Base-by-base conservation (phyloP, 2,888 invertebrate genomes). In the Hypolimnas misippus region DNA sequence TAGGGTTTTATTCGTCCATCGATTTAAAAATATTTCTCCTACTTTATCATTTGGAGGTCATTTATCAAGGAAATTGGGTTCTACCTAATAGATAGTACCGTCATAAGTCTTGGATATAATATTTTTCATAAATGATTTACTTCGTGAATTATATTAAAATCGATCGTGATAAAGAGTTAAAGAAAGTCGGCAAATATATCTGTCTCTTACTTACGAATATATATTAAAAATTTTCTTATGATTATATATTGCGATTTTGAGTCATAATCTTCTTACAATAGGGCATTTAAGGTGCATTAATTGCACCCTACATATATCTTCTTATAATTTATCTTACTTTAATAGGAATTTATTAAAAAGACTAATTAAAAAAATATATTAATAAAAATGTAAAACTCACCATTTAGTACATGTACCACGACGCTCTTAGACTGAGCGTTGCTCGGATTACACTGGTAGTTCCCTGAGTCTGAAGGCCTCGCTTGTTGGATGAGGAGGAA, bases 381-480 rank as follows among this genome's bases (percentile, higher is more conserved):
- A 25, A 25, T 3, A 25, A 25, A 5, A 25, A 25, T 5, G 5
- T 1, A 3, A 8, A 6, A 92, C 95, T 95, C 93, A 98, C 98
- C 98, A 93, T 98, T 97, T 76, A 98, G 94, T 78, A 98, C 98
- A 87, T 98, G 98, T 69, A 98, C 97, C 70, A 96, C 96, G 76
- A 98, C 97, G 88, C 96, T 96, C 89, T 97, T 97, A 64, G 97
- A 94, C 87, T 97, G 96, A 73, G 98, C 97, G 92, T 97, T 98
- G 92, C 97, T 97, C 79, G 98, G 98, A 93, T 97, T 97, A 92
- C 98, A 98, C 86, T 97, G 96, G 92, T 98, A 98, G 79, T 95
- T 96, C 76, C 98, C 97, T 57, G 97, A 97, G 86, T 98, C 98
- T 54, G 96, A 94, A 62, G 97, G 96, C 82, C 95, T 94, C 58